These are phyloP conservation scores for Eupithecia exiguata DNA, from an alignment of 2,888 invertebrate species.

Conservation along the genomic window DNA sequence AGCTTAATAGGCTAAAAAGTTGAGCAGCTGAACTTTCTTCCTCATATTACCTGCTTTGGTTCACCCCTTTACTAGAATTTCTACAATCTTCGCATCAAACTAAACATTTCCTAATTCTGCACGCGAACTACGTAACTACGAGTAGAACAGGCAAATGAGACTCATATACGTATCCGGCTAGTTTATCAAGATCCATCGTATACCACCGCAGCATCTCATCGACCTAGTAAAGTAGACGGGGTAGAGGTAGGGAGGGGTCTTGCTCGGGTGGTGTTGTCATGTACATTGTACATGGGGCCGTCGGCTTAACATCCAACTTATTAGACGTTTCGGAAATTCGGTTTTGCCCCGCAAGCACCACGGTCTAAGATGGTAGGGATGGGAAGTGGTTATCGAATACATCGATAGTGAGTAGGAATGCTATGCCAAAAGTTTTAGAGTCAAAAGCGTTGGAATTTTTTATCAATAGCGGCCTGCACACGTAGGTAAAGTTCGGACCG, in stretches of 20 bases:
- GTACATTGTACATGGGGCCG: conserved; percentile 74
- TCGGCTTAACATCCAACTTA: conserved; percentile 82
- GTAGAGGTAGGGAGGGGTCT: conserved; percentile 53
- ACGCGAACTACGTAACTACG: conserved; percentile 62
- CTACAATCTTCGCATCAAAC: conserved; percentile 56
- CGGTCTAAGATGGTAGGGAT: conserved; percentile 55
- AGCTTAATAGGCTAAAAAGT: not conserved
- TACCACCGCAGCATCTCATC: conserved; percentile 43
- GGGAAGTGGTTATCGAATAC: conserved; percentile 23
- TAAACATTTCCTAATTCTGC: conserved; percentile 75
- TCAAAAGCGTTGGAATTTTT: no score
- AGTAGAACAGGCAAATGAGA: conserved; percentile 69
- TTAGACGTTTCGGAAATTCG: conserved; percentile 83
- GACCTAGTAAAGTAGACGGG: conserved; percentile 43
- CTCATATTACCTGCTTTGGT: not conserved
- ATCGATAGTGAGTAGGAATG: not conserved
- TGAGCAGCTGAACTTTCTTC: not conserved
- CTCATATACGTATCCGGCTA: conserved; percentile 65
- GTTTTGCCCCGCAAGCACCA: conserved; percentile 78
- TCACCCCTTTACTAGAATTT: conserved; percentile 18
- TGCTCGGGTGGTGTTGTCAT: conserved; percentile 63
- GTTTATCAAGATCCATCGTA: conserved; percentile 56
- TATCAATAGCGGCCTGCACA: no score
- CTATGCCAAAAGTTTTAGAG: not conserved
- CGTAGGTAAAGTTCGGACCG: no score